Evolutionary conservation across 2,888 invertebrate genomes (phyloP), one percentile per base, ranked within the genome.

Genomic region (Diloba caeruleocephala): DNA sequence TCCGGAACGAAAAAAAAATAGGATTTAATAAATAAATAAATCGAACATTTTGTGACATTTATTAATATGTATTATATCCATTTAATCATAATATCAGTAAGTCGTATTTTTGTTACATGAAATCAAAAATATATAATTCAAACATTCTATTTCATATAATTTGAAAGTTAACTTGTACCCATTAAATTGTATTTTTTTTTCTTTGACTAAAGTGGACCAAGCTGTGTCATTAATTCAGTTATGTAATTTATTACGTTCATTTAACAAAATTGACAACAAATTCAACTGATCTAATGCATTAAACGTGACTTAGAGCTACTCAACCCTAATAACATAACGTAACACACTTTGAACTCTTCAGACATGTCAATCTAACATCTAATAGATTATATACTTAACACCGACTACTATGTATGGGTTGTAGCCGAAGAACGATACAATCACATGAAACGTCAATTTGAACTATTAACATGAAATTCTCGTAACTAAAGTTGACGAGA

Each of bases 291-390:
- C 58, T 59, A 59, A 57, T 56, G 63, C 51, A 69, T 69, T 57
- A 57, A 55, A 67, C 45, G 69, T 73, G 62, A 64, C 73, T 75
- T 78, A 77, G 61, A 50, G 31, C 71, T 78, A 76, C 52, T 78
- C 78, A 76, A 64, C 61, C 55, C 56, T 56, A 61, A 67, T 71
- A 72, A 63, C 45, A 64, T 62, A 74, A 34, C 51, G 67, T 69
- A 81, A 83, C 84, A 83, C 84, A 83, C 74, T 85, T 88, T 86
- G 86, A 84, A 87, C 87, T 84, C 70, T 79, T 84, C 85, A 84
- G 83, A 82, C 81, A 75, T 70, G 72, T 78, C 74, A 49, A 62
- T 67, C 72, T 73, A 76, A 53, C 56, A 70, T 66, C 69, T 67
- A 72, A 60, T 50, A 54, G 50, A 64, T 65, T 64, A 62, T 73